Base-by-base conservation (phyloP, 2,797 vertebrate species). In the Halcyon chelicuti region DNA sequence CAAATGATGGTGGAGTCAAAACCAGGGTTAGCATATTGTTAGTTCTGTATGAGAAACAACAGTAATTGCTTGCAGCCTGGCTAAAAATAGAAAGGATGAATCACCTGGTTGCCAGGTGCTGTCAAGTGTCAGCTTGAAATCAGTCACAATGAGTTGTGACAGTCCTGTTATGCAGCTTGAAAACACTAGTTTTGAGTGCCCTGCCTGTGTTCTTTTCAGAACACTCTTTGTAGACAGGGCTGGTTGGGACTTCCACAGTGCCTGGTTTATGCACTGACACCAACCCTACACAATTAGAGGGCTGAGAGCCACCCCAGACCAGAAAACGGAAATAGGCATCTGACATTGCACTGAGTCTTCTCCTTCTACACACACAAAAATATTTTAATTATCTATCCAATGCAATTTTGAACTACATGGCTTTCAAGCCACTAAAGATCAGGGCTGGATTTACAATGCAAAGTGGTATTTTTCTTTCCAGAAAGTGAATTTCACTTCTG, bases 11-110 rank as follows among this genome's bases (percentile, higher is more conserved):
- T 33, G 20, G 54, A 37, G 10, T 28, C 9, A 88, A 80, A 66
- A 90, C 21, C 5, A 65, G 40, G 7, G 42, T 28, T 91, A 84
- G 65, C 54, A 70, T 74, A 33, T 44, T 91, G 66, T 54, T 90
- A 68, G 72, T 71, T 91, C 89, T 90, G 66, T 93, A 86, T 80
- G 72, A 96, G 87, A 88, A 95, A 77, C 72, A 95, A 54, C 37
- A 92, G 60, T 35, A 86, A 93, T 90, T 94, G 63, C 46, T 33
- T 63, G 85, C 65, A 86, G 58, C 31, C 40, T 55, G 55, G 62
- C 62, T 94, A 70, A 66, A 91, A 86, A 79, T 33, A 88, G 73
- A 63, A 67, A 96, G 93, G 91, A 94, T 88, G 66, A 94, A 96
- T 93, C 82, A 88, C 58, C 85, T 90, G 54, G 28, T 70, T 94